Evolutionary conservation across 2,888 invertebrate species (phyloP), one percentile per base, ranked within the genome.

Genomic region (Melinopterus prodromus): DNA sequence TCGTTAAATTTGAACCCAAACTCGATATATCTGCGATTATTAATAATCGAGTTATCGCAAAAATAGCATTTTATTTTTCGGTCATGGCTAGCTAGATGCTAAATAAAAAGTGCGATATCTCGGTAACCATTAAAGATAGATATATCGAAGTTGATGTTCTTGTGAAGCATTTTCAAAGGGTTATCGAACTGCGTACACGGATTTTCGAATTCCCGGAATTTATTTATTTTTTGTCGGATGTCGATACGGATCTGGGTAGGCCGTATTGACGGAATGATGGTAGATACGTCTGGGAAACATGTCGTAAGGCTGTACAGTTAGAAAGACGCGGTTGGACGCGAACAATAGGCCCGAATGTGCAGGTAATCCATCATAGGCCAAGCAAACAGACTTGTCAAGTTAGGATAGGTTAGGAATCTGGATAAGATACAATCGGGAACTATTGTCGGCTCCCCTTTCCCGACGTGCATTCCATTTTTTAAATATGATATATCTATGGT

Each of bases 371-470:
- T 83, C 83, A 83, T 82, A 81, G 79, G 12, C 78, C 76, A 71
- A 78, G 80, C 76, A 53, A 53, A 53, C 53, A 53, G 53, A 53
- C 72, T 80, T 82, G 83, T 83, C 83, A 81, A 74, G 83, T 82
- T 83, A 82, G 81, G 82, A 82, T 82, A 83, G 83, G 82, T 83
- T 82, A 82, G 80, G 83, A 83, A 82, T 83, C 80, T 81, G 82
- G 82, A 26, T 35, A 26, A 36, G 77, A 77, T 77, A 69, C 77
- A 77, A 77, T 77, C 77, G 35, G 12, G 36, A 26, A 26, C 26
- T 77, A 77, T 77, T 77, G 77, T 77, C 35, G 77, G 35, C 72
- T 53, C 53, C 53, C 53, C 5, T 53, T 53, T 53, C 12, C 53
- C 9, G 53, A 4, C 53, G 12, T 12, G 53, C 53, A 53, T 53